Evolutionary conservation across 2,888 invertebrate genomes (phyloP), one percentile per base, ranked within the genome.

Genomic region (Noctua janthe): DNA sequence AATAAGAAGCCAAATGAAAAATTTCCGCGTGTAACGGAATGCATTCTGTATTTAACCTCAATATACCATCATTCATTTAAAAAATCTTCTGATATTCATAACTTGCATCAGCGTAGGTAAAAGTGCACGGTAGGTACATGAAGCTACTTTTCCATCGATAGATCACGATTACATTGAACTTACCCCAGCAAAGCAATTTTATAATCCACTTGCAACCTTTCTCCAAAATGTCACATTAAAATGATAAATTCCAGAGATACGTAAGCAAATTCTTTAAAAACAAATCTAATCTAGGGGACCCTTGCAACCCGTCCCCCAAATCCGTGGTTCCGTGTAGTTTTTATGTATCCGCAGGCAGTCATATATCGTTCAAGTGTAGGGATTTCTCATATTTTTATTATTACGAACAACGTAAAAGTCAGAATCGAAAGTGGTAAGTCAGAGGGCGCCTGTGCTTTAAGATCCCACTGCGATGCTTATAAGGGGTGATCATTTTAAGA

Each of bases 341-440:
- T 96, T 96, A 96, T 95, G 94, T 94, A 94, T 95, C 95, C 95
- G 92, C 90, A 91, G 92, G 91, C 94, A 94, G 94, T 94, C 94
- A 94, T 95, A 94, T 94, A 95, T 94, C 93, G 94, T 88, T 94
- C 94, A 93, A 94, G 94, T 94, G 93, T 91, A 90, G 92, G 92
- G 92, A 92, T 92, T 92, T 91, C 94, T 95, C 93, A 96, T 96
- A 95, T 95, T 96, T 96, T 96, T 96, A 96, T 95, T 95, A 94
- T 95, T 95, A 94, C 95, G 87, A 88, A 90, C 89, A 90, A 92
- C 92, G 92, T 94, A 93, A 95, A 94, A 94, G 94, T 95, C 94
- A 94, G 92, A 92, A 94, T 93, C 92, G 91, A 92, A 91, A 91
- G 91, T 90, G 88, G 89, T 88, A 90, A 92, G 89, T 91, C 92